Conservation (phyloP, 2,797 vertebrate genomes). For the Pangasius sanitwongsei region DNA sequence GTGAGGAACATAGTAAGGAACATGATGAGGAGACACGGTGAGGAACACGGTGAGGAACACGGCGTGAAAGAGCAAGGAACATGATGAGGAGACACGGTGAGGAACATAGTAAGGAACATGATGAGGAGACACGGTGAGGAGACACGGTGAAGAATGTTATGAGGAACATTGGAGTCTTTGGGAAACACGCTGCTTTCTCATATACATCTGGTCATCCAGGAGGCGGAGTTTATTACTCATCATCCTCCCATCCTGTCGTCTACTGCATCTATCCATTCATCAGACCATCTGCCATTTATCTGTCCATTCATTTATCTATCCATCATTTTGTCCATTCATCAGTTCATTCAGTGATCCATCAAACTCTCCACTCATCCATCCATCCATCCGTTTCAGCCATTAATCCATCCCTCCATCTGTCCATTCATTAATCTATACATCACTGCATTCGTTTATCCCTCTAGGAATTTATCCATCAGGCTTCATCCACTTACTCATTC, state of each 20-base stretch:
- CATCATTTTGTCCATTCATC: too few species aligned
- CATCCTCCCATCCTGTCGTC: too few species aligned
- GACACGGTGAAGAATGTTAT: neutral
- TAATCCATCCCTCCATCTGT: neutral
- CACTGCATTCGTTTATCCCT: neutral
- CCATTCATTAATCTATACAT: neutral
- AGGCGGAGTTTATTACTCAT: too few species aligned
- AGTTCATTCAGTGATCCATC: too few species aligned
- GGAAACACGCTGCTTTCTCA: too few species aligned
- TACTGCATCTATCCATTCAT: neutral
- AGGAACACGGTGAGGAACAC: neutral
- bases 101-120: neutral
- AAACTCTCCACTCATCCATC: too few species aligned
- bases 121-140: neutral
- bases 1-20: neutral
- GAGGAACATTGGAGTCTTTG: too few species aligned
- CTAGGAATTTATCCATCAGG: neutral
- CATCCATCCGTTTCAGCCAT: neutral
- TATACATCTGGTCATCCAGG: too few species aligned
- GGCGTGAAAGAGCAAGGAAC: neutral
- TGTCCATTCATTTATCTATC: neutral
- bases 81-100: neutral
- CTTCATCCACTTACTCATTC: too few species aligned
- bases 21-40: neutral
- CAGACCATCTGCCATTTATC: neutral